Conservation (phyloP, 2,797 vertebrate species). For the Falco biarmicus region DNA sequence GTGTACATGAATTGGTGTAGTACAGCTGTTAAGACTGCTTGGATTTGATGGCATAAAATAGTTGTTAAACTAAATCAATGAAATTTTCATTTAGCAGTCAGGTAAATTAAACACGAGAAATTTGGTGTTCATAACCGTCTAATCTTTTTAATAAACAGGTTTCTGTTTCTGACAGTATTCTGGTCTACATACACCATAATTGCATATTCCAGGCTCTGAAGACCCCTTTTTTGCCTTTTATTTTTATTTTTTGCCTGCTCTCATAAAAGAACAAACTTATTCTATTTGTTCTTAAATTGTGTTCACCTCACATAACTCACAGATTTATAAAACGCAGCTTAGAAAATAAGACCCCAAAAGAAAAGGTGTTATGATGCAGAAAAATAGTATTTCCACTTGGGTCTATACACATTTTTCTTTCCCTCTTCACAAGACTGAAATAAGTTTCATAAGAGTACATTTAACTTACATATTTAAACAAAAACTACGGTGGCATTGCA, state of each 20-base stretch:
- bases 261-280: background rate
- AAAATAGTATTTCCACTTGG: background rate
- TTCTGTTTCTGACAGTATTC: background rate
- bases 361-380: background rate
- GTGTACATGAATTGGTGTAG: background rate
- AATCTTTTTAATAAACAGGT: background rate
- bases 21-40: background rate
- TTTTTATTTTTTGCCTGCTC: background rate
- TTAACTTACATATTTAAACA: constrained; percentile 8
- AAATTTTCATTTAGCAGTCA: constrained; percentile 26
- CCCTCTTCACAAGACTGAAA: background rate
- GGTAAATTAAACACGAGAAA: constrained; percentile 30
- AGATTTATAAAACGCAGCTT: background rate
- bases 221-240: background rate
- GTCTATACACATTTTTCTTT: background rate
- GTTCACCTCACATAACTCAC: background rate
- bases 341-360: background rate
- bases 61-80: constrained; percentile 10
- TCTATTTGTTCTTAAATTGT: background rate
- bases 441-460: background rate
- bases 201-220: background rate
- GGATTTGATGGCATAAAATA: constrained; percentile 18
- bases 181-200: background rate
- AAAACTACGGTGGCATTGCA: background rate
- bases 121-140: background rate